phyloP scores from a whole-genome alignment of 2,113 vertebrate species.

The Protomyctophum bolini region DNA sequence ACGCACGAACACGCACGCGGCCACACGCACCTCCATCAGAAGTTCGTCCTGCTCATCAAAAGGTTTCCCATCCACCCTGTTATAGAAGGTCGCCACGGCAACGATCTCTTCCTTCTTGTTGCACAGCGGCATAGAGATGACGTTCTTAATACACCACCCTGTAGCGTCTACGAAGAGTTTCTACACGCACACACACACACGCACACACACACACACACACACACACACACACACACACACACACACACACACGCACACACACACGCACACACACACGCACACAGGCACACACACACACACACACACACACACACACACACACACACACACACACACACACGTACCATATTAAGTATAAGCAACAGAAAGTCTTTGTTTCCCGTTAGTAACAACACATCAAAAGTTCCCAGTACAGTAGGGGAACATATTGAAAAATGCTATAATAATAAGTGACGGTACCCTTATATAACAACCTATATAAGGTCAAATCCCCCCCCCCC shows the following conservation, averaged over 20 bases:
- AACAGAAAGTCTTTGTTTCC: too few relatives aligned
- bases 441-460: too few relatives aligned
- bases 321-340: neutral
- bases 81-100: constrained; percentile 96
- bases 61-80: constrained; percentile 96
- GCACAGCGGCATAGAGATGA: constrained; percentile 95
- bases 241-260: neutral
- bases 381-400: too few relatives aligned
- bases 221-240: constrained; percentile 3
- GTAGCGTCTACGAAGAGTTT: constrained; percentile 83
- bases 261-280: neutral
- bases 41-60: constrained; percentile 97
- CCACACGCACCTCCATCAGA: constrained; percentile 89
- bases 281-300: neutral
- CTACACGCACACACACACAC: constrained; percentile 63
- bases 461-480: too few relatives aligned
- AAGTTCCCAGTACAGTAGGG: too few relatives aligned
- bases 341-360: neutral
- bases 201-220: neutral
- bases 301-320: neutral
- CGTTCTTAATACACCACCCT: constrained; percentile 93
- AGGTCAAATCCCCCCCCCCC: too few relatives aligned
- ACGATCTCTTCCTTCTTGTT: constrained; percentile 98
- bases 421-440: too few relatives aligned
- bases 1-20: constrained; percentile 35